Percentiles rank a stretch among this genome's conserved stretches.
These are phyloP conservation scores for Laupala kohalensis DNA, from an alignment of 1,140 invertebrate species.

Conservation along the genomic window DNA sequence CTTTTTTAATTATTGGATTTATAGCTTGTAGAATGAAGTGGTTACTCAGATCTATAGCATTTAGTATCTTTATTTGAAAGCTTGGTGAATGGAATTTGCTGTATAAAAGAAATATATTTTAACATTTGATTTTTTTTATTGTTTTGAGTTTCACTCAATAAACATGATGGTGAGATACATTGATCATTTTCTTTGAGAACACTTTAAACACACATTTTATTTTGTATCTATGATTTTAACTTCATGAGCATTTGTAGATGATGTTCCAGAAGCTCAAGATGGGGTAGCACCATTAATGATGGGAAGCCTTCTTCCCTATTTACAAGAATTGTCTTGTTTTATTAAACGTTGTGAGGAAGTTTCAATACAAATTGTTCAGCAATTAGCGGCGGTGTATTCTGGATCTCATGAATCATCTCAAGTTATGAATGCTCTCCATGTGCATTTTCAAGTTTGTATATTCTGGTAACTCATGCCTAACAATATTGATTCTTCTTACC, in stretches of 20 bases:
- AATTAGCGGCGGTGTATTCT: conserved; percentile 46
- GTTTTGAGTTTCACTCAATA: too few species aligned
- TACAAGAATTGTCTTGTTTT: conserved; percentile 54
- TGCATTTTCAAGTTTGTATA: conserved; percentile 28
- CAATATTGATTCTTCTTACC: not conserved
- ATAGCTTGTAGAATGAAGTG: too few species aligned
- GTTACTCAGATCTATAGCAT: too few species aligned
- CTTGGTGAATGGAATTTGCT: too few species aligned
- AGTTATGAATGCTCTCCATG: conserved; percentile 32
- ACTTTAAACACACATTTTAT: not conserved
- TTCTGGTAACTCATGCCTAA: not conserved
- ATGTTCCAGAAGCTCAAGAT: conserved; percentile 20
- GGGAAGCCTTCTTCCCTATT: conserved; percentile 34
- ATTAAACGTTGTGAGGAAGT: conserved; percentile 50
- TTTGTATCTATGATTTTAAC: too few species aligned
- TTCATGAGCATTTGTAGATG: too few species aligned
- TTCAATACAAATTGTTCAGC: conserved; percentile 45
- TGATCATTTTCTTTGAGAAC: not conserved
- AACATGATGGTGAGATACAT: too few species aligned
- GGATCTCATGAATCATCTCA: conserved; percentile 24
- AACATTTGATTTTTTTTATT: too few species aligned
- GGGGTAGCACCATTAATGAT: conserved; percentile 35
- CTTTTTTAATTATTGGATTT: too few species aligned
- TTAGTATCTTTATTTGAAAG: too few species aligned
- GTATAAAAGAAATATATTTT: too few species aligned